Evolutionary conservation across 2,888 invertebrate species (phyloP), one percentile per base, ranked within the genome.

Genomic region (Heliconius ethilla): DNA sequence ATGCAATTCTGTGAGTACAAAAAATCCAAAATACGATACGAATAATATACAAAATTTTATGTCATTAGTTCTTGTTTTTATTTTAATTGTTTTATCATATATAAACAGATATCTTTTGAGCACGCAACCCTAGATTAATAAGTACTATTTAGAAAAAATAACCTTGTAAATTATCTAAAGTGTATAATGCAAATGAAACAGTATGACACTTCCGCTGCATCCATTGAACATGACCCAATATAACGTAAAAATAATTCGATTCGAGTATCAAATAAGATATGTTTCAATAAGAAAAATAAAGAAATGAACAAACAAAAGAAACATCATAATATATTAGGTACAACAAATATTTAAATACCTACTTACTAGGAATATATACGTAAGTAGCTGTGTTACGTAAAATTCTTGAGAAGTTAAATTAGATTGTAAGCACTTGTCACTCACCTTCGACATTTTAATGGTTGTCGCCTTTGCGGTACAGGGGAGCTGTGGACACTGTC

Each of bases 401-500:
- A 59, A 7, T 33, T 55, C 55, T 33, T 37, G 13, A 59, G 59
- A 72, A 72, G 29, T 59, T n/a, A 72, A 55, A 72, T 72, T 55
- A 33, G 55, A 59, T 33, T 33, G 33, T 63, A 72, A 29, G 25
- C 33, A 67, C n/a, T 73, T 67, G 27, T 67, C 45, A 77, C 87
- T 90, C 83, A 95, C 95, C 95, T 94, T 88, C 96, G 92, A 88
- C 96, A 96, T 92, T 96, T 96, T 77, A 96, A 91, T 75, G 96
- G 95, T 11, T 94, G 92, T 84, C 96, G 95, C 73, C 96, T 95
- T 70, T 95, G 95, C 67, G 96, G 95, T 40, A 97, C 96, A 0
- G 97, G 97, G 0, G 97, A 97, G 63, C 96, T 97, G 73, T 96
- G 97, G 18, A 96, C 96, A 86, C 97, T 97, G 80, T 97, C 97